Evolutionary conservation across 2,113 vertebrate species (phyloP), one percentile per base, ranked within the genome.

Genomic region (Zapornia atra): DNA sequence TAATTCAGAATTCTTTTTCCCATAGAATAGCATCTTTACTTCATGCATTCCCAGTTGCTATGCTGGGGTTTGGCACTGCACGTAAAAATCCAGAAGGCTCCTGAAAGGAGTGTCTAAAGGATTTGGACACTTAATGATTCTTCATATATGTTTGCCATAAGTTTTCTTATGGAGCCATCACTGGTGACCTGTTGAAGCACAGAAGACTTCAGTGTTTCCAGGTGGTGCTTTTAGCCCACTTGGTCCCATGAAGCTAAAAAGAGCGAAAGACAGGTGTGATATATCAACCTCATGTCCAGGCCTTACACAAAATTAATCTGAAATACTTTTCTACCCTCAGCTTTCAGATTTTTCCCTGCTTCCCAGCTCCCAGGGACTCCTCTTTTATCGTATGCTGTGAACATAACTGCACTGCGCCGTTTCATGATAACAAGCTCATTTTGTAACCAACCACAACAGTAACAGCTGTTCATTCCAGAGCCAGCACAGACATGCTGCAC

Each of bases 361-460:
- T 83, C n/a, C 46, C 36, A 72, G 59, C 54, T 97, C 82, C 71
- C 63, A 77, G 59, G 63, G 66, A 77, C 65, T 90, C 70, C 25
- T 85, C 50, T 92, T 91, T 69, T 76, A 66, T 70, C 66, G 31
- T 83, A 28, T 42, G 29, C 82, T 82, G 36, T 34, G 79, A 91
- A 26, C 51, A 59, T 24, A 88, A 80, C 82, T 77, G 78, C 40
- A 63, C 46, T 15, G 28, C 84, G 87, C 19, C 66, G 70, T 95
- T 93, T 94, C 66, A 89, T 85, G 91, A 65, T 46, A 91, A 96
- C 54, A 76, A 86, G 65, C 89, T 91, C 82, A 93, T 96, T 88
- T 80, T 73, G 70, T 77, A 77, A 87, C 84, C 66, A 85, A 15
- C 28, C 75, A 91, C 84, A 96, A 72, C 82, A 93, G 44, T 34